phyloP scores from a whole-genome alignment of 1,140 invertebrate genomes.

The Drosophila persimilis region DNA sequence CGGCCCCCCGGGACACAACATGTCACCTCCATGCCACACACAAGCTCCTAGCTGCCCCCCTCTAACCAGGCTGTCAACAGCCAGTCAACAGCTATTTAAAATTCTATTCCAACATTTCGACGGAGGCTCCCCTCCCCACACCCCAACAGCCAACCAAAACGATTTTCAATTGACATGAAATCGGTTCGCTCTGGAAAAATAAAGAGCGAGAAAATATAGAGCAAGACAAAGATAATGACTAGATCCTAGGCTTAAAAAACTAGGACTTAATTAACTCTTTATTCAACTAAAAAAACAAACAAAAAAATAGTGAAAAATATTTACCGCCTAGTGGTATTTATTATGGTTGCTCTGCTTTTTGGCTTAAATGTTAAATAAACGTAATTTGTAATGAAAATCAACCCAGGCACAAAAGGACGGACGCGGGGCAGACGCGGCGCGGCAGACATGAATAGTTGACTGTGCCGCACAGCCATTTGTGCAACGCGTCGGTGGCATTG shows the following conservation, averaged over 20 bases:
- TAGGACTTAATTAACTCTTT: constrained; percentile 23
- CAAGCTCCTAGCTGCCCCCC: constrained; percentile 2
- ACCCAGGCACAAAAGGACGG: constrained; percentile 17
- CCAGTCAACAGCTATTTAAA: constrained; percentile 49
- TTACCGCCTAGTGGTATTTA: constrained; percentile 12
- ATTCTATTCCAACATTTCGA: constrained; percentile 42
- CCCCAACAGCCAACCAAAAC: not conserved
- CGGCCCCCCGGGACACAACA: not conserved
- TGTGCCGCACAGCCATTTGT: constrained; percentile 17
- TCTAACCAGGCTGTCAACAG: constrained; percentile 30
- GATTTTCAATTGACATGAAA: not conserved
- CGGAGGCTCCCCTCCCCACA: not conserved
- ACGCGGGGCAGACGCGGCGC: not conserved
- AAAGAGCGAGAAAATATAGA: no score
- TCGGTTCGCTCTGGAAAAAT: no score
- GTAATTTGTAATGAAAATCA: constrained; percentile 75
- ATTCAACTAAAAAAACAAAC: constrained; percentile 14
- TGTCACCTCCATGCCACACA: constrained; percentile 13
- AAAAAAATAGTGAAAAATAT: constrained; percentile 41
- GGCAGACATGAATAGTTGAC: constrained; percentile 31
- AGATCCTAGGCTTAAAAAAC: not conserved
- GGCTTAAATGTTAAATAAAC: constrained; percentile 68
- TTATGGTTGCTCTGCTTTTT: constrained; percentile 19
- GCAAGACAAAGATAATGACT: no score
- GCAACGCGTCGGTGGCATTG: constrained; percentile 37